A percentile compares a stretch with the other conserved stretches of the same genome.
Evolutionary conservation across 1,140 invertebrate genomes (phyloP).

Genomic region (Ips typographus): DNA sequence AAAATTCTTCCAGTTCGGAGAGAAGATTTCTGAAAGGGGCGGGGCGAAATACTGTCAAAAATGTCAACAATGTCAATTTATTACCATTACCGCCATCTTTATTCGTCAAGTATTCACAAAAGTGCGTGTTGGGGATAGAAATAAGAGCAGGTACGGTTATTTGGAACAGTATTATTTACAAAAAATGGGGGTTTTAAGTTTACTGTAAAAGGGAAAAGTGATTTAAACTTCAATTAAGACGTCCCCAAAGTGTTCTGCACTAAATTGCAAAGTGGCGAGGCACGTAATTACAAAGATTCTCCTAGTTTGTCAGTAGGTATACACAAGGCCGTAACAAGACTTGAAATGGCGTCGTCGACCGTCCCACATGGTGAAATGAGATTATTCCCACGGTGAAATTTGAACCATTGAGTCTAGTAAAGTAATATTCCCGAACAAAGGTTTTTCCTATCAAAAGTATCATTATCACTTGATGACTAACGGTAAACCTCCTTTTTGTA

Average conservation of each 20-base stretch:
- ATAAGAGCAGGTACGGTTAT: slow-evolving; percentile 34
- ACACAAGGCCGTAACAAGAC: slow-evolving; percentile 40
- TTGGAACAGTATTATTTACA: slow-evolving; percentile 24
- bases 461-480: background rate
- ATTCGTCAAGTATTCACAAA: slow-evolving; percentile 32
- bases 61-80: background rate
- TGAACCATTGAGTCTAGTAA: background rate
- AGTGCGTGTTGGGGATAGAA: slow-evolving; percentile 36
- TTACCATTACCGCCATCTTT: slow-evolving; percentile 20
- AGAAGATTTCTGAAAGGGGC: background rate
- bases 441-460: slow-evolving; percentile 13
- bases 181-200: slow-evolving; percentile 22
- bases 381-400: slow-evolving; percentile 23
- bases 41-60: background rate
- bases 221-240: slow-evolving; percentile 6
- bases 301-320: slow-evolving; percentile 42
- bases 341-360: slow-evolving; percentile 53
- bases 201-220: slow-evolving; percentile 9
- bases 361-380: slow-evolving; percentile 50
- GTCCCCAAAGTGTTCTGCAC: background rate
- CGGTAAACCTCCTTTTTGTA: background rate
- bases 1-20: too few relatives aligned
- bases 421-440: background rate
- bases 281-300: slow-evolving; percentile 7
- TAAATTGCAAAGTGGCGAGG: background rate